phyloP scores from a whole-genome alignment of 2,797 vertebrate species.

The Cynodonichthys magdalenae region DNA sequence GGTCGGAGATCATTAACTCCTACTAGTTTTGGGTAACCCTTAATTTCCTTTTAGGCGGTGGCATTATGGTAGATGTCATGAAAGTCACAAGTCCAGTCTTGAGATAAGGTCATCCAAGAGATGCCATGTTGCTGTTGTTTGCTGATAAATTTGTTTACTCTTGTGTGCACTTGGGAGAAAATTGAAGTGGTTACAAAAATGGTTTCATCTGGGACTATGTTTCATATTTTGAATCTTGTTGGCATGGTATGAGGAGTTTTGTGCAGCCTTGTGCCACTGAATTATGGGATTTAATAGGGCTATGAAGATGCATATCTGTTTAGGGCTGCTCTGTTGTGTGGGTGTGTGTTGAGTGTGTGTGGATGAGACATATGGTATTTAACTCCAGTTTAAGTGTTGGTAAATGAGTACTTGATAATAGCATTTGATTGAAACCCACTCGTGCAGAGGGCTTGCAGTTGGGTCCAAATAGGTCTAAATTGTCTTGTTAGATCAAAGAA shows the following conservation, averaged over 20 bases:
- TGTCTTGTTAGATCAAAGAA: conserved; percentile 3
- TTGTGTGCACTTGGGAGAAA: neutral
- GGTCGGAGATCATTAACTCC: no score
- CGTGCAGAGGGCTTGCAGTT: conserved; percentile 1
- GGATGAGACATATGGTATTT: neutral
- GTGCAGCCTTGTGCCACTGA: neutral
- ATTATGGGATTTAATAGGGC: neutral
- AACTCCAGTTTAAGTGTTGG: neutral
- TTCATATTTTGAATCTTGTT: neutral
- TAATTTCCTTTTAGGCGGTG: neutral
- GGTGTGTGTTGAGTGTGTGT: no score
- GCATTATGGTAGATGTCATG: neutral
- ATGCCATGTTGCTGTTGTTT: neutral
- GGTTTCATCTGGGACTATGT: neutral
- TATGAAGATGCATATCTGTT: no score
- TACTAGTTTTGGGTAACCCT: neutral
- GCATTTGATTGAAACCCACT: neutral
- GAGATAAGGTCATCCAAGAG: neutral
- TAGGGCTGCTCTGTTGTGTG: no score
- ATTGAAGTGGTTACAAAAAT: neutral
- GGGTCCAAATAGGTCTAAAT: neutral
- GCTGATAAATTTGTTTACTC: neutral
- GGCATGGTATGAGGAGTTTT: neutral
- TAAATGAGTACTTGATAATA: conserved; percentile 1
- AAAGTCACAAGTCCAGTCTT: neutral